Evolutionary conservation across 2,888 invertebrate species (phyloP).

Genomic region (Norana najaformis): DNA sequence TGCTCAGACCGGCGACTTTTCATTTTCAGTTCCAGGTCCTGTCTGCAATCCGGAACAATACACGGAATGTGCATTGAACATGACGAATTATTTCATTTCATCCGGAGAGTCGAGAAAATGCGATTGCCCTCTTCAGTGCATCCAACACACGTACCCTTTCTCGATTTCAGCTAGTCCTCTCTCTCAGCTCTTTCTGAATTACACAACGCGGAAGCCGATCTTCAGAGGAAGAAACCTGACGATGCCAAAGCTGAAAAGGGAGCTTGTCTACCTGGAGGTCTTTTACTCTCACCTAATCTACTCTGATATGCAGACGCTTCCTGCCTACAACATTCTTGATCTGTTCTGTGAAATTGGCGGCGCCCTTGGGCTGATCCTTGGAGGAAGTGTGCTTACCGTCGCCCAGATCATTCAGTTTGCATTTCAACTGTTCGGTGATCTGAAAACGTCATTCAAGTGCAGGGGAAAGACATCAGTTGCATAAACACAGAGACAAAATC

Average conservation of each 20-base stretch:
- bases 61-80: neutral
- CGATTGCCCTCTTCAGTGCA: neutral
- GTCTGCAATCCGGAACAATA: slow-evolving; percentile 13
- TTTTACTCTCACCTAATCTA: neutral
- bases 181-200: neutral
- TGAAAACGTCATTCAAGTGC: neutral
- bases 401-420: neutral
- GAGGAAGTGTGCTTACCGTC: neutral
- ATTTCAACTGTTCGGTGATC: neutral
- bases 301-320: neutral
- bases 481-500: no score
- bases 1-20: no score
- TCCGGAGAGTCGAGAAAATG: neutral
- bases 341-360: neutral
- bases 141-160: neutral
- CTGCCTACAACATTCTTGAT: neutral
- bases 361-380: neutral
- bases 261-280: neutral
- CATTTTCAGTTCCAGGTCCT: neutral
- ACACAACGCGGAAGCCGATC: neutral
- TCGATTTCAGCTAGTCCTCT: neutral
- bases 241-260: neutral
- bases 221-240: neutral
- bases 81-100: neutral
- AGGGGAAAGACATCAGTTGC: neutral